Base-by-base conservation (phyloP, 2,797 vertebrate genomes). In the Dendrocincla tyrannina region DNA sequence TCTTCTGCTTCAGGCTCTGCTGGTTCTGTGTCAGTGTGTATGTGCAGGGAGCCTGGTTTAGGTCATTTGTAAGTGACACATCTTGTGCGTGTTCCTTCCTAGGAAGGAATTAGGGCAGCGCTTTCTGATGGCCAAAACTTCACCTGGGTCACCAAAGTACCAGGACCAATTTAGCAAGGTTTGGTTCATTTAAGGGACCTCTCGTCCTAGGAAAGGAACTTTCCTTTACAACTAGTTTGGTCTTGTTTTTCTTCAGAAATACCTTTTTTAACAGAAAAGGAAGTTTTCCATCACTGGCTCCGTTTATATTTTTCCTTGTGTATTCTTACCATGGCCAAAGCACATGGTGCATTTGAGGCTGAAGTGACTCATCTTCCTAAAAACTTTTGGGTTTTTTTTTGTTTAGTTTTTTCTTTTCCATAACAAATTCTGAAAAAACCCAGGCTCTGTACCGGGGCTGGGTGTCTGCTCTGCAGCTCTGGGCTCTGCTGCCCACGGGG, bases 331-430 rank as follows among this genome's bases (percentile, higher is more conserved):
- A 0, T 72, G 82, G 47, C 68, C 69, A 46, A 66, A 86, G 85
- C 79, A 69, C 69, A 25, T 53, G 69, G 68, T 91, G 41, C 39
- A 10, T 75, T 94, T 67, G 79, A 89, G 91, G 82, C 58, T 44
- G 33, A 73, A 62, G 59, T 96, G 93, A 95, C 80, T 96, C 74
- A 82, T 77, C 72, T 55, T 86, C 73, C 79, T 79, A 50, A 92
- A 94, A 82, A 30, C 69, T 17, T 32, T 49, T 27, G 33, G 19
- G 16, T 5, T 60, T 3, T 33, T 33, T 49, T 49, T 56, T 47
- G 8, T 42, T 69, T 27, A 28, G 9, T 18, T 55, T 17, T 60
- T 75, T 20, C 13, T 64, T 77, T 62, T 89, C 58, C 55, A 28
- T 39, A 41, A 49, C 6, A 56, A 50, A 53, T 53, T 58, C 50